phyloP scores from a whole-genome alignment of 2,888 invertebrate species.

The Nomada ruficornis region DNA sequence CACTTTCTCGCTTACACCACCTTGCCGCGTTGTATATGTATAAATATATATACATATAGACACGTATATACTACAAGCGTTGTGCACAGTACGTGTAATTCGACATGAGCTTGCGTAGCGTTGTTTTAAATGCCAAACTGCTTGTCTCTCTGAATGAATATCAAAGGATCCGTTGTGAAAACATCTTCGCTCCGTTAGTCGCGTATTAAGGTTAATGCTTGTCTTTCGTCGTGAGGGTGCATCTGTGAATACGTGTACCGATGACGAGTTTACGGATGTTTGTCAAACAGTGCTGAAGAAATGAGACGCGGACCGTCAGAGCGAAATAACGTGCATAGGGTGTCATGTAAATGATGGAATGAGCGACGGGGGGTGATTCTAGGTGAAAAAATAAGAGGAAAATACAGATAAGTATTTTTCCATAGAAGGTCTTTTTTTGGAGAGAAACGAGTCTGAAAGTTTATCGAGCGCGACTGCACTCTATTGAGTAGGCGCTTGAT shows the following conservation, averaged over 20 bases:
- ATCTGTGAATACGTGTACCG: no score
- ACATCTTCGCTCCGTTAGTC: slow-evolving; percentile 2
- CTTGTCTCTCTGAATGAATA: slow-evolving; percentile 16
- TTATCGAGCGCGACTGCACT: no score
- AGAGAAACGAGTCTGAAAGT: no score
- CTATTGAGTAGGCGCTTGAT: no score
- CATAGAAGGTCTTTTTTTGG: no score
- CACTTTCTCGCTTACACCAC: background rate
- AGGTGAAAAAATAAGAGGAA: no score
- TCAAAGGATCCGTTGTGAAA: slow-evolving; percentile 8
- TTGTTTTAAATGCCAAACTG: slow-evolving; percentile 21
- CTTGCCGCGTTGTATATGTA: background rate
- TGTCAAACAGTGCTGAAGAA: background rate
- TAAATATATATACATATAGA: no score
- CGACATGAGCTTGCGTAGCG: no score
- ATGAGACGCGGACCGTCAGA: background rate
- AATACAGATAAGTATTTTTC: no score
- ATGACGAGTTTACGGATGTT: background rate
- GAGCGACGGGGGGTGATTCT: no score
- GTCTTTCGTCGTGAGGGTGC: background rate
- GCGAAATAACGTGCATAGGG: background rate
- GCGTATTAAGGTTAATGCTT: slow-evolving; percentile 7
- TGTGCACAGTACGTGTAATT: background rate
- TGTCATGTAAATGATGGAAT: no score
- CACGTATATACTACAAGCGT: no score